phyloP scores from a whole-genome alignment of 92 coral and sea anemone species.

The Parazoanthus darwini region DNA sequence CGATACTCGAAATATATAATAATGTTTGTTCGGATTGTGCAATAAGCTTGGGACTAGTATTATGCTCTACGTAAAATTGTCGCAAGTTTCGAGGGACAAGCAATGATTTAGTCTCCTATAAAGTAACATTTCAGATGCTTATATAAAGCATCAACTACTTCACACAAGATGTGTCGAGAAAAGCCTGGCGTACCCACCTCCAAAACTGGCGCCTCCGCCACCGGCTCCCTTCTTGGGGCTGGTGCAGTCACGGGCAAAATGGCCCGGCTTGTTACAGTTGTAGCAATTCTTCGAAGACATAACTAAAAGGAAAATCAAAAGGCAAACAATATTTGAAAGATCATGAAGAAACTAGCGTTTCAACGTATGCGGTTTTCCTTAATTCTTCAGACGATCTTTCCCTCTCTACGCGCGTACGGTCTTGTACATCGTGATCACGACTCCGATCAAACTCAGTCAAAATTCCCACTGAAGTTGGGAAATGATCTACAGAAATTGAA shows the following conservation, averaged over 20 bases:
- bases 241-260: conserved; percentile 34
- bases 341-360: background rate
- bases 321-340: background rate
- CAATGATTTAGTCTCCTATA: background rate
- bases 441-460: background rate
- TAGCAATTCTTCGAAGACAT: conserved; percentile 45
- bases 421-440: conserved; percentile 1
- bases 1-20: background rate
- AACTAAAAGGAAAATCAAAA: background rate
- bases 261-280: conserved; percentile 42
- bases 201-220: conserved; percentile 30
- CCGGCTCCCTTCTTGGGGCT: conserved; percentile 4
- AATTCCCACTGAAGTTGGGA: background rate
- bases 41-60: no score
- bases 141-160: background rate
- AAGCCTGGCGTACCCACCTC: conserved; percentile 18
- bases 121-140: background rate
- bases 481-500: no score
- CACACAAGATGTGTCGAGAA: background rate
- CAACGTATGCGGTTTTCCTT: background rate
- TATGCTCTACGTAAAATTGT: background rate
- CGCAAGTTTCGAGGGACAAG: background rate
- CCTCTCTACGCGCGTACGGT: background rate
- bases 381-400: background rate
- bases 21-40: conserved; percentile 18